phyloP scores from a whole-genome alignment of 2,113 vertebrate species.

The Microtus ochrogaster region DNA sequence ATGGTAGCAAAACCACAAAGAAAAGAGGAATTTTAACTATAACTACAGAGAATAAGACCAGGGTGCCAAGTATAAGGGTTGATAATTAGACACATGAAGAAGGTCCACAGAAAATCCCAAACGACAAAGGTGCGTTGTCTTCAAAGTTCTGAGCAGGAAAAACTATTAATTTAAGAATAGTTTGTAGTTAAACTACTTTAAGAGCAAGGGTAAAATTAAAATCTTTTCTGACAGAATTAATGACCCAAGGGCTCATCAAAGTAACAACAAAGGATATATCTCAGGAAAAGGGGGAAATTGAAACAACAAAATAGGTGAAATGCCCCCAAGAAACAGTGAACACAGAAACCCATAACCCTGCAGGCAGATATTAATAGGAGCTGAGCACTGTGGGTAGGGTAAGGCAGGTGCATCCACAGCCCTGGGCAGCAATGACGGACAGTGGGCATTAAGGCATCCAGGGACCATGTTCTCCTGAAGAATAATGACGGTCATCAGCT shows the following conservation, averaged over 20 bases:
- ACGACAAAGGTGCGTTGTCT: background rate
- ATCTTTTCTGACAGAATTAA: slow-evolving; percentile 17
- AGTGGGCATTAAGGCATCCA: background rate
- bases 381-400: background rate
- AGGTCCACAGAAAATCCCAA: background rate
- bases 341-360: background rate
- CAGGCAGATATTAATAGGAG: background rate
- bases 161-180: slow-evolving; percentile 37
- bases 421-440: background rate
- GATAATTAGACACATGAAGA: background rate
- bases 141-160: background rate
- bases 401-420: background rate
- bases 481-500: background rate
- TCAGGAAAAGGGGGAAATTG: background rate
- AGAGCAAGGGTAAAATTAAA: background rate
- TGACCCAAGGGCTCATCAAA: background rate
- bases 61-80: background rate
- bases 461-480: background rate
- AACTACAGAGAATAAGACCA: background rate
- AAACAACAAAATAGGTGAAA: background rate
- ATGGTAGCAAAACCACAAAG: background rate
- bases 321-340: background rate
- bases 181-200: slow-evolving; percentile 4
- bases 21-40: background rate
- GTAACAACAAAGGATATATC: background rate